Percentiles rank a stretch among this genome's conserved stretches.
Evolutionary conservation across 2,113 vertebrate species (phyloP).

Genomic region (Platichthys flesus): DNA sequence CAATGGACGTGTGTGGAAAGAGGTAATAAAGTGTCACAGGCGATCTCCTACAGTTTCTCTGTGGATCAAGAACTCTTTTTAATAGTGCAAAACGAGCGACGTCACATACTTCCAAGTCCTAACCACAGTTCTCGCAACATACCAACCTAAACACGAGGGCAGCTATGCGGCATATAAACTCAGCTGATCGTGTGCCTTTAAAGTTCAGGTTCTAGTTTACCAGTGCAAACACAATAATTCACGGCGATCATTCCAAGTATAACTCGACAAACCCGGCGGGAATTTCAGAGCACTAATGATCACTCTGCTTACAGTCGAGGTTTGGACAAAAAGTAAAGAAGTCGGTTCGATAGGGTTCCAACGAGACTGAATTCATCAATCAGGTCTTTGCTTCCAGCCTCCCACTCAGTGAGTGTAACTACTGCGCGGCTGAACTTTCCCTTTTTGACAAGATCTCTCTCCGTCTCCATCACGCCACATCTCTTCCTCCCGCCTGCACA

Average conservation of each 20-base stretch:
- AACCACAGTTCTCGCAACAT: too few relatives aligned
- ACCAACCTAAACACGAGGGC: too few relatives aligned
- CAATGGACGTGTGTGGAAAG: too few relatives aligned
- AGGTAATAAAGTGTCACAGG: too few relatives aligned
- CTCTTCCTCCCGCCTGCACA: slow-evolving; percentile 32
- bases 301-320: neutral
- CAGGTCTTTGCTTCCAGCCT: slow-evolving; percentile 5
- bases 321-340: neutral
- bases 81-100: too few relatives aligned
- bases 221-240: neutral
- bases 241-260: neutral
- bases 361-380: slow-evolving; percentile 32
- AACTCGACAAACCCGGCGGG: neutral
- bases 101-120: too few relatives aligned
- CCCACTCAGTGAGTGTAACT: slow-evolving; percentile 26
- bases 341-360: neutral
- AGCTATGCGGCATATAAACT: too few relatives aligned
- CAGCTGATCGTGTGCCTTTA: too few relatives aligned
- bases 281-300: slow-evolving; percentile 7
- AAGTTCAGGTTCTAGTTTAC: too few relatives aligned
- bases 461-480: slow-evolving; percentile 22
- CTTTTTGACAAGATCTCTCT: slow-evolving; percentile 21
- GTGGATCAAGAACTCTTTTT: too few relatives aligned
- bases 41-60: too few relatives aligned
- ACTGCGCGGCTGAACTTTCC: slow-evolving; percentile 24